These are phyloP conservation scores for Drosophila koepferae DNA, from an alignment of 2,888 invertebrate species.

Conservation along the genomic window DNA sequence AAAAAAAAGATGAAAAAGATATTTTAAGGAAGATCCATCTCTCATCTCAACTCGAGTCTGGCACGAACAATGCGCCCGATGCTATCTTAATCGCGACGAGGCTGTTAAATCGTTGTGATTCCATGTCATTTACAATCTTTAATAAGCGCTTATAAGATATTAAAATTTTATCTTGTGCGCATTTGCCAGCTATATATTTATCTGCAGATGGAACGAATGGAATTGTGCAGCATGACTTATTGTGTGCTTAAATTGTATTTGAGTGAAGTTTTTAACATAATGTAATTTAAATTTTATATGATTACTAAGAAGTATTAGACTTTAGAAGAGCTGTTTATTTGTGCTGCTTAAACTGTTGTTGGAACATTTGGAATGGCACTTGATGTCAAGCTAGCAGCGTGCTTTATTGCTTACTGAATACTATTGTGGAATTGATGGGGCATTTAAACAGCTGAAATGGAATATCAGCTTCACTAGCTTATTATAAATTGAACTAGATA, in stretches of 20 bases:
- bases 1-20: constrained; percentile 1
- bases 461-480: neutral
- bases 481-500: neutral
- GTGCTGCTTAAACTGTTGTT: neutral
- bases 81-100: constrained; percentile 54
- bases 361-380: neutral
- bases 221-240: constrained; percentile 2
- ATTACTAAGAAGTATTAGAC: neutral
- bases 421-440: neutral
- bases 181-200: constrained; percentile 13
- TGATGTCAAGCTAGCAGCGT: neutral
- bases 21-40: constrained; percentile 2
- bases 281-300: neutral
- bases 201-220: neutral
- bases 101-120: constrained; percentile 61
- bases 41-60: neutral
- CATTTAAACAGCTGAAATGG: neutral
- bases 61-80: constrained; percentile 57
- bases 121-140: constrained; percentile 68
- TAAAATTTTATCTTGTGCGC: constrained; percentile 17
- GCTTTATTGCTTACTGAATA: neutral
- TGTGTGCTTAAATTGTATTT: neutral
- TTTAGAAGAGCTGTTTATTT: neutral
- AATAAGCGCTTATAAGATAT: constrained; percentile 58
- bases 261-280: neutral